phyloP scores from a whole-genome alignment of 2,888 invertebrate genomes.

The Cremastinae sp. region DNA sequence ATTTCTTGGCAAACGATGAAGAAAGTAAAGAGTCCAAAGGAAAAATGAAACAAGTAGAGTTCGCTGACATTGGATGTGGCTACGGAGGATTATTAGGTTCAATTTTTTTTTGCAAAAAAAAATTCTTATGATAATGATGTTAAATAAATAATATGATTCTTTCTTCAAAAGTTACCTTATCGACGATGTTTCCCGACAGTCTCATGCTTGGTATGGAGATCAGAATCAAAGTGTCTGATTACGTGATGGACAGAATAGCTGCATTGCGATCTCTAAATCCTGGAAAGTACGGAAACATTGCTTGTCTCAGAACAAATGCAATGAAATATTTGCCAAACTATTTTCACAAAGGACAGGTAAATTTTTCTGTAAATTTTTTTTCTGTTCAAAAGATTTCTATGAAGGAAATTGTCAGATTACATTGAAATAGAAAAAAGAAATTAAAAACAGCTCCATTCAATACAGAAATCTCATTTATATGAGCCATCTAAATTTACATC shows the following conservation, averaged over 20 bases:
- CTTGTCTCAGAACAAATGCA: slow-evolving; percentile 97
- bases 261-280: slow-evolving; percentile 90
- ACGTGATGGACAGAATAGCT: slow-evolving; percentile 96
- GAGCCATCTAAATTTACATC: no score
- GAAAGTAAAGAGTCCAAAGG: slow-evolving; percentile 69
- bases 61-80: slow-evolving; percentile 98
- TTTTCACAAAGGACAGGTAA: slow-evolving; percentile 95
- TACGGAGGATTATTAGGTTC: slow-evolving; percentile 95
- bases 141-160: slow-evolving; percentile 26
- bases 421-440: no score
- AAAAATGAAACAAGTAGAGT: no score
- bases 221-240: slow-evolving; percentile 98
- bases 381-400: no score
- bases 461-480: no score
- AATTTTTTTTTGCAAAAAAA: slow-evolving; percentile 18
- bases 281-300: slow-evolving; percentile 93
- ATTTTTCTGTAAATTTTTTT: slow-evolving; percentile 25
- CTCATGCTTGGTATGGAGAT: slow-evolving; percentile 98
- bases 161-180: slow-evolving; percentile 86
- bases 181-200: slow-evolving; percentile 93
- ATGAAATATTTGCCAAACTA: slow-evolving; percentile 99
- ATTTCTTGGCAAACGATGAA: slow-evolving; percentile 74
- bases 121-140: slow-evolving; percentile 7
- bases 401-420: no score
- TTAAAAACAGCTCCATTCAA: no score